Percentiles rank a stretch among this genome's conserved stretches.
These are phyloP conservation scores for Trogon surrucura DNA, from an alignment of 2,113 vertebrate genomes.

Conservation along the genomic window DNA sequence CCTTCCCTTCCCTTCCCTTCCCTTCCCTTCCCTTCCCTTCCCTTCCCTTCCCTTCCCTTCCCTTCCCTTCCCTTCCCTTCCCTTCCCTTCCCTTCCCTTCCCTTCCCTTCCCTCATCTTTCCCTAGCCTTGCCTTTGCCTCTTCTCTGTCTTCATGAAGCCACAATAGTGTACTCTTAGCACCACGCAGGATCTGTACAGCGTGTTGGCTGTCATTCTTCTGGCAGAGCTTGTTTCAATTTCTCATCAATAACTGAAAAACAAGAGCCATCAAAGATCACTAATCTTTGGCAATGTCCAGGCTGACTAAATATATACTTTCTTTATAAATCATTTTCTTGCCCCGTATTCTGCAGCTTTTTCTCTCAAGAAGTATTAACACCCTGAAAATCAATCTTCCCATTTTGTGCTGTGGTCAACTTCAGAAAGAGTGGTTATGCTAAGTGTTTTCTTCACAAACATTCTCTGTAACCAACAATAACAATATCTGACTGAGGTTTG, in stretches of 20 bases:
- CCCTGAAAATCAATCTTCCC: not conserved
- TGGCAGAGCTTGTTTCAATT: not conserved
- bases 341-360: not conserved
- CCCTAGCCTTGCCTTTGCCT: too few relatives aligned
- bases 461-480: not conserved
- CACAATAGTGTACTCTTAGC: not conserved
- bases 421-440: not conserved
- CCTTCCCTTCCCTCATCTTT: too few relatives aligned
- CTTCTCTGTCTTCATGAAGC: not conserved
- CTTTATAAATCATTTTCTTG: not conserved
- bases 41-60: not conserved
- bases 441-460: not conserved
- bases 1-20: too few relatives aligned
- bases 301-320: not conserved
- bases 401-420: not conserved
- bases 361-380: not conserved
- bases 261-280: not conserved
- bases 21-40: not conserved
- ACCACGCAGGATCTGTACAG: not conserved
- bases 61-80: too few relatives aligned
- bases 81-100: too few relatives aligned
- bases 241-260: not conserved
- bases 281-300: not conserved
- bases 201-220: not conserved
- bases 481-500: not conserved